Evolutionary conservation across 2,113 vertebrate genomes (phyloP), one percentile per base, ranked within the genome.

Genomic region (Dicrurus megarhynchus): DNA sequence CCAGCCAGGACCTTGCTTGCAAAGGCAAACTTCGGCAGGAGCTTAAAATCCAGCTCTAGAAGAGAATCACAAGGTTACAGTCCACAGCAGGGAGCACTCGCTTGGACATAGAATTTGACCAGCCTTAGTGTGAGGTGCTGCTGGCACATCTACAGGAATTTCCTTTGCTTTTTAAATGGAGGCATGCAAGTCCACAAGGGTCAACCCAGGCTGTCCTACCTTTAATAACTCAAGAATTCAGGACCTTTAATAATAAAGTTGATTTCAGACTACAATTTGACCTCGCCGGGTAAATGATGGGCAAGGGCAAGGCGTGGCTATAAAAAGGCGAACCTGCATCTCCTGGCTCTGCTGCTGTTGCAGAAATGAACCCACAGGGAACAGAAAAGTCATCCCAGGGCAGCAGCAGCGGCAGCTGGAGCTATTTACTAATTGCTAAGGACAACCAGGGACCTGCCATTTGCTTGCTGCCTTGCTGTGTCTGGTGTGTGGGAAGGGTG

Each of bases 281-380:
- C 68, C 60, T 84, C 0, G 0, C 24, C 0, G 1, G 18, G 65
- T 52, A 74, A 95, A 68, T 44, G 69, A 71, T 3, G 8, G 26
- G 42, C 35, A 9, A 78, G 69, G 65, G 52, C 84, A 67, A 42
- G 39, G 37, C 5, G 11, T 46, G 77, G 52, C 77, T 75, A 9
- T 10, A 69, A 84, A 77, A 82, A n/a, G 60, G 26, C 1, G 1
- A 68, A 61, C 37, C 26, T 19, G 7, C 76, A 10, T 10, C 1
- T 1, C 33, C 84, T 10, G 2, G 33, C 65, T 44, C 49, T 83
- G 67, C 57, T 84, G 74, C 60, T 87, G 27, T 9, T 64, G 81
- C 49, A 73, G 65, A 87, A 87, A 78, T 7, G 50, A 94, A 42
- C 39, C 55, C 19, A 1, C 6, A 65, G 70, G 63, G 84, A 77